These are phyloP conservation scores for Cuculus canorus DNA, from an alignment of 2,797 vertebrate genomes.

Conservation along the genomic window DNA sequence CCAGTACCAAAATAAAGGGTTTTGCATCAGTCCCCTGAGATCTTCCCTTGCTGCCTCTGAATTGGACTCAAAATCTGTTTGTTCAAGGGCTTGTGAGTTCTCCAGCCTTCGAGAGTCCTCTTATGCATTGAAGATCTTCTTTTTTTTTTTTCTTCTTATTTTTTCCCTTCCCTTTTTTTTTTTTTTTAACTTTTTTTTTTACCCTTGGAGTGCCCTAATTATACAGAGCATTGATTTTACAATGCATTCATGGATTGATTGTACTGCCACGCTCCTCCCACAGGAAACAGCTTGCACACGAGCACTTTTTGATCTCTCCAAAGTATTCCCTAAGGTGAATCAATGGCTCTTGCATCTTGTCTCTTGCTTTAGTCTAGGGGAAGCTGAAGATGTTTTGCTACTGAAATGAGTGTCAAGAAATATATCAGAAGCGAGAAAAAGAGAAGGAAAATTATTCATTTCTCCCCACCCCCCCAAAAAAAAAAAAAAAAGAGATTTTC, in stretches of 20 bases:
- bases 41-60: neutral
- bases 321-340: slow-evolving; percentile 75
- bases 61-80: neutral
- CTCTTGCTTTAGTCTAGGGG: slow-evolving; percentile 47
- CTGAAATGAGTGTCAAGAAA: slow-evolving; percentile 48
- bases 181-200: slow-evolving; percentile 68
- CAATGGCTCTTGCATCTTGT: slow-evolving; percentile 70
- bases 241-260: slow-evolving; percentile 92
- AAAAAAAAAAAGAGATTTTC: neutral
- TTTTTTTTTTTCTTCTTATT: slow-evolving; percentile 66
- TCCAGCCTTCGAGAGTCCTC: slow-evolving; percentile 71
- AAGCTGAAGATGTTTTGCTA: slow-evolving; percentile 39
- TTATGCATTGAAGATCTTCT: slow-evolving; percentile 62
- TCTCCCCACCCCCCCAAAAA: neutral
- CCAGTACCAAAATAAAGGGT: neutral
- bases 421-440: neutral
- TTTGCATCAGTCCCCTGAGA: neutral
- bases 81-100: neutral
- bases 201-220: slow-evolving; percentile 95
- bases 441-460: neutral
- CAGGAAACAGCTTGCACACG: slow-evolving; percentile 79
- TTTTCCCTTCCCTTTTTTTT: neutral
- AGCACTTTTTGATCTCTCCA: slow-evolving; percentile 77
- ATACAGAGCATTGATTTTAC: slow-evolving; percentile 96
- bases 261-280: slow-evolving; percentile 81